A percentile compares a stretch with the other conserved stretches of the same genome.
These are phyloP conservation scores for Sorex araneus DNA, from an alignment of 2,113 vertebrate genomes.

Conservation along the genomic window DNA sequence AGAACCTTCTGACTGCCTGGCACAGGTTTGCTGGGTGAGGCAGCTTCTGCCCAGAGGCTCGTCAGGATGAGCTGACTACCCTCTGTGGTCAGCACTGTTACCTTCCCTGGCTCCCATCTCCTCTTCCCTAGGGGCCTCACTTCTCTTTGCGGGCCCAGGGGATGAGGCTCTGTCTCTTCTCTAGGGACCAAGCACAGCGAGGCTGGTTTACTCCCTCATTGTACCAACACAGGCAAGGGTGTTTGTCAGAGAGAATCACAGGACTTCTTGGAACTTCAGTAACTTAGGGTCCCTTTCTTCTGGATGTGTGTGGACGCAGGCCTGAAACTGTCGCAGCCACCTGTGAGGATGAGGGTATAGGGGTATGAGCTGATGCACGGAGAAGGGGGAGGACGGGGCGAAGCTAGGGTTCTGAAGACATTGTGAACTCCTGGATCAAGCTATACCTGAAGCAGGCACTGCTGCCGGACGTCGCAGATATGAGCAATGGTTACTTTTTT, in stretches of 20 bases:
- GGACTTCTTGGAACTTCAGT: neutral
- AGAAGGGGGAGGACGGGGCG: neutral
- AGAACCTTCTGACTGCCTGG: neutral
- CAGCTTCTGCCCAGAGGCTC: neutral
- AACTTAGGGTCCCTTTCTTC: neutral
- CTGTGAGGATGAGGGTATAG: neutral
- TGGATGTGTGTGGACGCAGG: neutral
- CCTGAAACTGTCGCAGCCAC: neutral
- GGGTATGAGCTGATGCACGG: neutral
- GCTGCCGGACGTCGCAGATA: neutral
- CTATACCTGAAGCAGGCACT: neutral
- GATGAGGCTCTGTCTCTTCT: neutral
- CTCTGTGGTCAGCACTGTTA: neutral
- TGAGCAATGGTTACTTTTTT: neutral
- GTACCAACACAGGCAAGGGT: neutral
- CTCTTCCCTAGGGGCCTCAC: neutral
- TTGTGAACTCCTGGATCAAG: slow-evolving; percentile 38
- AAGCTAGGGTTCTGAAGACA: neutral
- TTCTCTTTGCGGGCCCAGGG: neutral
- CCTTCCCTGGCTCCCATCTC: neutral
- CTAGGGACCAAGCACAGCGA: neutral
- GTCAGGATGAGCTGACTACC: neutral
- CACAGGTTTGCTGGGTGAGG: neutral
- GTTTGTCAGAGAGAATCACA: neutral
- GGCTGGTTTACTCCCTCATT: neutral